phyloP scores from a whole-genome alignment of 53 echinoderm and acorn worm genomes.

The Hippasteria phrygiana region DNA sequence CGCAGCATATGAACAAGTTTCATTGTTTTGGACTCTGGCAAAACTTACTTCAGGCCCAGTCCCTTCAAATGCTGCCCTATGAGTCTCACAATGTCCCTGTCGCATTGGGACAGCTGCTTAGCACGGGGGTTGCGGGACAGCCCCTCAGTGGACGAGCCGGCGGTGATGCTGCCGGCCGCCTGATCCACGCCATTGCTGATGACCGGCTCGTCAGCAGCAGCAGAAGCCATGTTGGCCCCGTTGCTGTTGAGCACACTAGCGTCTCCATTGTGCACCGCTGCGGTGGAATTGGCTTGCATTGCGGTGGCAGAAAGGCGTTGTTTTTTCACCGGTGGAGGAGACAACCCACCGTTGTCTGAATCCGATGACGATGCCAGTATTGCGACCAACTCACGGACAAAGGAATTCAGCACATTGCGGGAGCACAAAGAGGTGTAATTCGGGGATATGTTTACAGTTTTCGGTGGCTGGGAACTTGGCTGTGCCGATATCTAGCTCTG shows the following conservation, averaged over 20 bases:
- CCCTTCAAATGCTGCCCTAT: slow-evolving; percentile 97
- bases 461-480: neutral
- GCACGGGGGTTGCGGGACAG: slow-evolving; percentile 67
- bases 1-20: no score
- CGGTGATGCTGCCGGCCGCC: slow-evolving; percentile 44
- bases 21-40: slow-evolving; percentile 23
- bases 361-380: slow-evolving; percentile 99
- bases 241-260: slow-evolving; percentile 73
- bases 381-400: slow-evolving; percentile 81
- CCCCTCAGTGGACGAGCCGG: slow-evolving; percentile 63
- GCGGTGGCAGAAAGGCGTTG: slow-evolving; percentile 97
- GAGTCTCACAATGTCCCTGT: slow-evolving; percentile 94
- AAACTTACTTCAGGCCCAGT: slow-evolving; percentile 96
- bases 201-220: slow-evolving; percentile 70
- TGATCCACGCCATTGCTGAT: slow-evolving; percentile 67
- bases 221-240: slow-evolving; percentile 71
- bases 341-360: slow-evolving; percentile 99
- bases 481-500: neutral
- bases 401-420: slow-evolving; percentile 67
- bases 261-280: slow-evolving; percentile 89
- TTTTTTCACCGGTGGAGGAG: slow-evolving; percentile 99
- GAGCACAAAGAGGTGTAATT: slow-evolving; percentile 37
- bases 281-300: slow-evolving; percentile 85
- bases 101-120: slow-evolving; percentile 80
- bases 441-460: slow-evolving; percentile 38